Base-by-base conservation (phyloP, 2,888 invertebrate species). In the Lampropteryx suffumata region DNA sequence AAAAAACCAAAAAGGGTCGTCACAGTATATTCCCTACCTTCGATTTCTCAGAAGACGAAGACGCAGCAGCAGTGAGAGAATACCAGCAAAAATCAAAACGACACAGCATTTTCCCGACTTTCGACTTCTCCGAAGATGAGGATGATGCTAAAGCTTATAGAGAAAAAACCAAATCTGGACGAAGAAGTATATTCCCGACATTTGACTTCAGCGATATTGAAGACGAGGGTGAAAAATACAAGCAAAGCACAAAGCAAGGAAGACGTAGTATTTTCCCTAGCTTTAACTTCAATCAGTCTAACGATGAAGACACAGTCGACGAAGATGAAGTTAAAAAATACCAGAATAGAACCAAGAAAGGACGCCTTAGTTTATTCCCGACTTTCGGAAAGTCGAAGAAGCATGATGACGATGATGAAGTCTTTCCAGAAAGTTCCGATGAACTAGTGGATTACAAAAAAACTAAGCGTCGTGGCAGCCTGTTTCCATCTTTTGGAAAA, bases 401-500 rank as follows among this genome's bases (percentile, higher is more conserved):
- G 57, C 70, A 52, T 21, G 62, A 61, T 21, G 88, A 89, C 40
- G 87, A 89, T 35, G 79, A 82, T 35, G 79, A 82, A 28, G 68
- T 79, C 17, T 70, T 89, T 65, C 88, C 89, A 1, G 89, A 89
- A 64, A 84, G 82, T 64, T 86, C 88, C 11, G 89, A 88, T 44
- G 90, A 90, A 65, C 69, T 89, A 17, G 81, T 84, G 1, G 78
- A 82, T 47, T 89, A 89, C 54, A 86, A 86, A 63, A 88, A 88
- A 64, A 86, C 88, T 3, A 73, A 69, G 10, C 86, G 88, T 26
- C 79, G 89, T 4, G 68, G 70, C 14, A 90, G 90, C 61, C 59
- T 90, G 29, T 86, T 90, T 52, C 86, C 89, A 28, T 73, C 86
- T 29, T 89, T 89, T 71, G 88, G 87, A 1, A 84, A 84, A 64